Conservation (phyloP, 2,797 vertebrate genomes). For the Vultur gryphus region DNA sequence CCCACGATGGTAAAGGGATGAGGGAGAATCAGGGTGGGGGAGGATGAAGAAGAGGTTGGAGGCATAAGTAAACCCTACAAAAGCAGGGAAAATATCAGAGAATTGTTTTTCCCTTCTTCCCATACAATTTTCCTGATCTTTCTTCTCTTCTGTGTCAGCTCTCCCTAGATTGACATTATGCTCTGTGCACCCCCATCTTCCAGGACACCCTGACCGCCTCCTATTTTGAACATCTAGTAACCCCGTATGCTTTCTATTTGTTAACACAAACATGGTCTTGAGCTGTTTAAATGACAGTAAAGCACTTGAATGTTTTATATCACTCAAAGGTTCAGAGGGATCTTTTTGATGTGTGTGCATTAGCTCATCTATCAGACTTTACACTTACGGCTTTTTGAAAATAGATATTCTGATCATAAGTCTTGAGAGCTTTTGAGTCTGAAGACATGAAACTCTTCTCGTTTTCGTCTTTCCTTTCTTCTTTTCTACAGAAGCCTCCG, state of each 20-base stretch:
- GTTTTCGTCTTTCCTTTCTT: not conserved
- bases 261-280: not conserved
- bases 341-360: not conserved
- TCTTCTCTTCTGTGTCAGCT: not conserved
- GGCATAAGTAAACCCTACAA: not conserved
- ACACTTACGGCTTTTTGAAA: not conserved
- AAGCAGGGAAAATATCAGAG: slow-evolving; percentile 1
- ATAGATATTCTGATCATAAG: not conserved
- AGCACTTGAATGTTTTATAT: not conserved
- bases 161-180: not conserved
- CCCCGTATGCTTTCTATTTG: not conserved
- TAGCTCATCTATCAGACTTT: not conserved
- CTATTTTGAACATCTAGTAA: not conserved
- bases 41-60: not conserved
- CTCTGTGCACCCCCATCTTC: not conserved
- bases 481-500: not conserved
- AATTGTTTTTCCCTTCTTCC: not conserved
- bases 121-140: not conserved
- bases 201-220: not conserved
- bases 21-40: not conserved
- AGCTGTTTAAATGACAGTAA: not conserved
- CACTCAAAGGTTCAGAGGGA: not conserved
- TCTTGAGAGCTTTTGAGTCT: not conserved
- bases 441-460: not conserved
- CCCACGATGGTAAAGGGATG: not conserved